Conservation (phyloP, 2,888 invertebrate species). For the Itoplectis maculator region DNA sequence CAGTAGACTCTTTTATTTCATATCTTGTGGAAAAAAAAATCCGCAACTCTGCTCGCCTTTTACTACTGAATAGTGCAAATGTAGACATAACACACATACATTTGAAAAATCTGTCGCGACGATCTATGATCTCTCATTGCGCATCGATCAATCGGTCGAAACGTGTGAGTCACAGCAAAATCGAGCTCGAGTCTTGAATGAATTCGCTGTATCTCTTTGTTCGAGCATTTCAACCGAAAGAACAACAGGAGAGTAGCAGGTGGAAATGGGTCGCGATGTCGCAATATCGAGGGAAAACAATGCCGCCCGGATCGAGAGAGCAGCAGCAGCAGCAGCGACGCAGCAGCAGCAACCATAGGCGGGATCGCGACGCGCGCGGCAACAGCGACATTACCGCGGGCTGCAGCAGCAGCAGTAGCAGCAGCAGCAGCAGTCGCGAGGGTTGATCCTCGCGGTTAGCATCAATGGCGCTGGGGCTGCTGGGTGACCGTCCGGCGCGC, state of each 20-base stretch:
- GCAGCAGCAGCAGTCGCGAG: not conserved
- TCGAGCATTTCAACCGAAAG: not conserved
- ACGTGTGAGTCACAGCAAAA: too few relatives aligned
- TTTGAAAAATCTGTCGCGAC: not conserved
- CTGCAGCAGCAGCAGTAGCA: not conserved
- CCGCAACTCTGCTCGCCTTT: too few relatives aligned
- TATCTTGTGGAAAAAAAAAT: not conserved
- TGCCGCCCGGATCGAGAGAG: not conserved
- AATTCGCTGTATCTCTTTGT: not conserved
- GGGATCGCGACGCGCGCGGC: not conserved
- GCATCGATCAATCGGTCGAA: not conserved
- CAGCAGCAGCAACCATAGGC: too few relatives aligned
- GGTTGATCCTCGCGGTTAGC: conserved; percentile 38
- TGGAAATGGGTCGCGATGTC: not conserved
- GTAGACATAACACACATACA: too few relatives aligned
- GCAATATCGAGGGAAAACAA: not conserved
- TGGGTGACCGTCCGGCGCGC: conserved; percentile 25
- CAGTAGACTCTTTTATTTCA: too few relatives aligned
- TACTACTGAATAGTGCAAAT: too few relatives aligned
- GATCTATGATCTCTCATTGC: not conserved
- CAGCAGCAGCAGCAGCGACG: too few relatives aligned
- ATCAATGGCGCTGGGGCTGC: conserved; percentile 39
- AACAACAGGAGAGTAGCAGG: not conserved
- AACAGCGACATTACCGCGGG: conserved; percentile 7
- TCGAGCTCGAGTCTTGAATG: not conserved